phyloP scores from a whole-genome alignment of 2,113 vertebrate genomes.

The Sardina pilchardus region DNA sequence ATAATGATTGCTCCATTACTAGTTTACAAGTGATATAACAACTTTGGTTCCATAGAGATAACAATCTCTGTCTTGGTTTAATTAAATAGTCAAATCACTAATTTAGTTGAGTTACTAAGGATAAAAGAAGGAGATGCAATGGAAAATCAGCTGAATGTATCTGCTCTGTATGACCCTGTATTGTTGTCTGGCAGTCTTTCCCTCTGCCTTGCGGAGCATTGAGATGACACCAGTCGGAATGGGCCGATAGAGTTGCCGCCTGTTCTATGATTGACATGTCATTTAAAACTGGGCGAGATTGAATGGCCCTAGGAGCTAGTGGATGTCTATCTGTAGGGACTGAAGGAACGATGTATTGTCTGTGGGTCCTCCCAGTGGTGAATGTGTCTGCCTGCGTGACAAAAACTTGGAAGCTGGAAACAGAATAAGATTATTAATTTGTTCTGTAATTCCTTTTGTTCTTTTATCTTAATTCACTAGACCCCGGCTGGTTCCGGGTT shows the following conservation, averaged over 20 bases:
- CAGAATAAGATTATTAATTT: not conserved
- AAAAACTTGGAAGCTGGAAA: not conserved
- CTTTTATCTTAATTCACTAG: conserved; percentile 29
- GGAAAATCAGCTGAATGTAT: not conserved
- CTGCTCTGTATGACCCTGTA: not conserved
- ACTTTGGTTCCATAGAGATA: not conserved
- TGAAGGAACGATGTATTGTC: not conserved
- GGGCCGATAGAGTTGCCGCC: conserved; percentile 30
- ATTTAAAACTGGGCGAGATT: conserved; percentile 57
- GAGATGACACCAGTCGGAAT: conserved; percentile 46
- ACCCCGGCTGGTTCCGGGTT: not conserved
- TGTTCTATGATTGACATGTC: conserved; percentile 53
- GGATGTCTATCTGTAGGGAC: not conserved
- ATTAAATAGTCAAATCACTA: not conserved
- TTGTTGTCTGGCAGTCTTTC: not conserved
- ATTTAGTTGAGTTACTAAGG: not conserved
- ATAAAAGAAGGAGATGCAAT: not conserved
- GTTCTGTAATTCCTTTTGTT: not conserved
- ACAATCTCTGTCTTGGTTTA: not conserved
- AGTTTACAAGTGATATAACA: not conserved
- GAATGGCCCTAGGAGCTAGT: conserved; percentile 13
- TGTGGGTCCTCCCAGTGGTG: not conserved
- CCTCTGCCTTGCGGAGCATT: conserved; percentile 43
- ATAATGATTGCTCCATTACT: not conserved
- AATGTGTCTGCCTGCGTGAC: not conserved